A percentile compares a stretch with the other conserved stretches of the same genome.
Conservation (phyloP, 2,797 vertebrate species). For the Rachycentron canadum region DNA sequence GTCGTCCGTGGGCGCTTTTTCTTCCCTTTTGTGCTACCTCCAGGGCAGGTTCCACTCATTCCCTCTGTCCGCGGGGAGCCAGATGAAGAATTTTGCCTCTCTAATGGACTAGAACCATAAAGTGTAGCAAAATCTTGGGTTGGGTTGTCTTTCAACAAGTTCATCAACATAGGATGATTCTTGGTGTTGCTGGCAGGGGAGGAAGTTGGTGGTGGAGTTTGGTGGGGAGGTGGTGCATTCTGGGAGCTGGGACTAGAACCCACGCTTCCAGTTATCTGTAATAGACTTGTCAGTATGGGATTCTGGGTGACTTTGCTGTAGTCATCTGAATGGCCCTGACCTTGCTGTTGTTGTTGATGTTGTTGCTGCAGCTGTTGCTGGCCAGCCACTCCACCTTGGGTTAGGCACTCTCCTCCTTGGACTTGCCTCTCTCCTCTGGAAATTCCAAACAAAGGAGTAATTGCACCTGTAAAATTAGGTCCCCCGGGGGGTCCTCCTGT, state of each 20-base stretch:
- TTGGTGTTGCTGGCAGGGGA: conserved; percentile 99
- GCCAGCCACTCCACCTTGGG: conserved; percentile 71
- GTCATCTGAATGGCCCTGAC: conserved; percentile 91
- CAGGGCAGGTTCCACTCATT: conserved; percentile 86
- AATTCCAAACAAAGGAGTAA: conserved; percentile 92
- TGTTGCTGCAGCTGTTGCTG: conserved; percentile 83
- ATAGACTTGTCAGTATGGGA: conserved; percentile 97
- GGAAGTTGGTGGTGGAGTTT: conserved; percentile 96
- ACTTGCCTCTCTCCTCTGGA: conserved; percentile 85
- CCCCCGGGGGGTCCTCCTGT: conserved; percentile 81
- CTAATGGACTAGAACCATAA: conserved; percentile 94
- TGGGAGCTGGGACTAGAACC: conserved; percentile 96
- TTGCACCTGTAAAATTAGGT: conserved; percentile 90
- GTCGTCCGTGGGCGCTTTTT: conserved; percentile 91
- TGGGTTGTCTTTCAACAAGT: conserved; percentile 97
- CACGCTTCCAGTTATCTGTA: conserved; percentile 96
- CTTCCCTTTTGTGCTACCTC: conserved; percentile 87
- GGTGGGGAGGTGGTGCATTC: conserved; percentile 89
- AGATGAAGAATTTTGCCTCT: conserved; percentile 97
- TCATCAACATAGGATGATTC: conserved; percentile 99
- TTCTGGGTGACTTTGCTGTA: conserved; percentile 99
- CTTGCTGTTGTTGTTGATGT: conserved; percentile 77
- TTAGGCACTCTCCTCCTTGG: conserved; percentile 78
- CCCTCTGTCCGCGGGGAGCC: conserved; percentile 91
- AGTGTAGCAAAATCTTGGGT: conserved; percentile 95